phyloP scores from a whole-genome alignment of 1,140 invertebrate genomes.

The Drosophila santomea region DNA sequence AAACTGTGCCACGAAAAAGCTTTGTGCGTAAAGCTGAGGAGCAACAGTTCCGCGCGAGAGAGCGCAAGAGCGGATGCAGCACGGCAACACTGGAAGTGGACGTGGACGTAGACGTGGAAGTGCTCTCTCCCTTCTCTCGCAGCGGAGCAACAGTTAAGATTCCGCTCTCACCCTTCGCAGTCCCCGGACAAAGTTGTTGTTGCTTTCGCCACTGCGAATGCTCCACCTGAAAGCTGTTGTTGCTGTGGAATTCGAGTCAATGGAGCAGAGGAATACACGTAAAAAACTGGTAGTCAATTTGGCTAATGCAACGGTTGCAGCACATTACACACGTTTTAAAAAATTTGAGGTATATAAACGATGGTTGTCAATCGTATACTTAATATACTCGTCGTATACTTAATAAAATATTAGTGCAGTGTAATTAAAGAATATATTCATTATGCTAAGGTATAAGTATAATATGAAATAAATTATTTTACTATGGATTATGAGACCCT shows the following conservation, averaged over 20 bases:
- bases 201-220: constrained; percentile 17
- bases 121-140: constrained; percentile 4
- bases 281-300: background rate
- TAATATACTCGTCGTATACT: too few relatives aligned
- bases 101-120: constrained; percentile 2
- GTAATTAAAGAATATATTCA: too few relatives aligned
- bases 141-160: constrained; percentile 71
- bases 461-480: background rate
- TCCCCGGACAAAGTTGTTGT: constrained; percentile 67
- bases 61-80: constrained; percentile 30
- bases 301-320: background rate
- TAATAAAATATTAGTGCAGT: too few relatives aligned
- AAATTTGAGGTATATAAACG: too few relatives aligned
- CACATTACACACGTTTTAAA: background rate
- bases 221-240: constrained; percentile 64
- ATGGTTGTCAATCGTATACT: too few relatives aligned
- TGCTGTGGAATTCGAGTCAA: constrained; percentile 49
- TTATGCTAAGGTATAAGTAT: too few relatives aligned
- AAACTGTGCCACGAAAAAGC: constrained; percentile 77
- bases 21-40: constrained; percentile 71
- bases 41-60: constrained; percentile 65
- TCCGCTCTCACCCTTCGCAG: constrained; percentile 56
- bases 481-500: too few relatives aligned
- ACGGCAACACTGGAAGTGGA: constrained; percentile 61
- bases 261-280: constrained; percentile 35